Evolutionary conservation across 2,888 invertebrate genomes (phyloP).

Genomic region (Sylvicola cinctus): DNA sequence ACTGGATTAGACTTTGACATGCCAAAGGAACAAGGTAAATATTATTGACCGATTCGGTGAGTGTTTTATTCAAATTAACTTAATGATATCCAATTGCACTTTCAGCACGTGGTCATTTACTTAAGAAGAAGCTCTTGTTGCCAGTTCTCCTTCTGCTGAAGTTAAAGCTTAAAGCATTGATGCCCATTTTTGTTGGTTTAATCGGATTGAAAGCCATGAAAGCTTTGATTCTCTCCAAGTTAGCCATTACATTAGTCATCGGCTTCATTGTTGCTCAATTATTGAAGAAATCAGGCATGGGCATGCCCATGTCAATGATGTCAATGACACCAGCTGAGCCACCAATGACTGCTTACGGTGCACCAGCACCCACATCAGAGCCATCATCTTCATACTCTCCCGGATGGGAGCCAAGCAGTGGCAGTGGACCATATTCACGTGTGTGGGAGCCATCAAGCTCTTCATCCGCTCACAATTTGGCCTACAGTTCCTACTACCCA

Average conservation of each 20-base stretch:
- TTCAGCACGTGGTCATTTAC: constrained; percentile 53
- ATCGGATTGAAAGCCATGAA: constrained; percentile 66
- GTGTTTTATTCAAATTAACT: not conserved
- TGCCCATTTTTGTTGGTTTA: constrained; percentile 60
- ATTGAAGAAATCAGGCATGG: constrained; percentile 56
- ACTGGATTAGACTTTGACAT: constrained; percentile 42
- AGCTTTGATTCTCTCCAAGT: constrained; percentile 63
- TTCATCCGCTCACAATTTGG: constrained; percentile 32
- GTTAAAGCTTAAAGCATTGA: constrained; percentile 62
- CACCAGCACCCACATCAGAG: constrained; percentile 35
- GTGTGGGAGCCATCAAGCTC: constrained; percentile 43
- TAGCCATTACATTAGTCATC: constrained; percentile 59
- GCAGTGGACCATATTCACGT: constrained; percentile 56
- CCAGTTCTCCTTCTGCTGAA: constrained; percentile 61
- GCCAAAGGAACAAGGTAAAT: constrained; percentile 21
- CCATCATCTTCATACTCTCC: constrained; percentile 53
- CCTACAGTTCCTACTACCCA: constrained; percentile 52
- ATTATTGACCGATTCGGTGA: not conserved
- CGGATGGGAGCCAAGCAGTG: constrained; percentile 40
- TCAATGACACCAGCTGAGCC: constrained; percentile 35
- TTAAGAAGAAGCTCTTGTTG: constrained; percentile 66
- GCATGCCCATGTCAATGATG: constrained; percentile 49
- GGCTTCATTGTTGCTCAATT: constrained; percentile 65
- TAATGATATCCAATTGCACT: constrained; percentile 9
- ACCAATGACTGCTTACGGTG: constrained; percentile 44